A percentile compares a stretch with the other conserved stretches of the same genome.
Evolutionary conservation across 2,888 invertebrate species (phyloP).

Genomic region (Pterostichus madidus): DNA sequence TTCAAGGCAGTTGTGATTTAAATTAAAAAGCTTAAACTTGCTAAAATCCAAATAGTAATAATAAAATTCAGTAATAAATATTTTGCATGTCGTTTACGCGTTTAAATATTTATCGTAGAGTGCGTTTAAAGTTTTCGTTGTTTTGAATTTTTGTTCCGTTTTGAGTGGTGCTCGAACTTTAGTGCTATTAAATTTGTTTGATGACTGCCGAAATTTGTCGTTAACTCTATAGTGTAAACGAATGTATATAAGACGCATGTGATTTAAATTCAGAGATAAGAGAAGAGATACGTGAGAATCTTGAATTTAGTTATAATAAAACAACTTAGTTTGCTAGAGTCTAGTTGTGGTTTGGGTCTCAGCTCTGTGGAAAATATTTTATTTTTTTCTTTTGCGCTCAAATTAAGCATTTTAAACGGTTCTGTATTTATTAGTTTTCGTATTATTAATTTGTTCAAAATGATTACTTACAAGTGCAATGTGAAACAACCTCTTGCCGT

Average conservation of each 20-base stretch:
- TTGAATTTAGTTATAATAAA: constrained; percentile 1
- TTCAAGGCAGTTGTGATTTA: too few species aligned
- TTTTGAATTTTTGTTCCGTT: background rate
- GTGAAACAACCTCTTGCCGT: constrained; percentile 59
- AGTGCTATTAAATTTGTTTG: constrained; percentile 21
- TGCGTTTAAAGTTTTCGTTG: background rate
- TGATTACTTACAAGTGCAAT: constrained; percentile 61
- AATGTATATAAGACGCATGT: constrained; percentile 41
- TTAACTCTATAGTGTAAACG: constrained; percentile 21
- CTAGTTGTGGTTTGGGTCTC: constrained; percentile 9
- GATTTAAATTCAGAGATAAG: constrained; percentile 59
- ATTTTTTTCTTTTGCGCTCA: background rate
- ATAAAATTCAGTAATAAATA: background rate
- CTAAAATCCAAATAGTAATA: too few species aligned
- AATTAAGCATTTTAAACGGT: too few species aligned
- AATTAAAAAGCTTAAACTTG: too few species aligned
- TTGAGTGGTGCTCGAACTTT: background rate
- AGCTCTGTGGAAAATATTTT: background rate
- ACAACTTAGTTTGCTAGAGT: background rate
- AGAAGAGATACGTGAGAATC: constrained; percentile 47
- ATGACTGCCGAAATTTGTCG: constrained; percentile 48
- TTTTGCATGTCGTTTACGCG: background rate
- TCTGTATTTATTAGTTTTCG: background rate
- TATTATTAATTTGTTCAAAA: constrained; percentile 22
- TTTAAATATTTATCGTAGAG: constrained; percentile 1